phyloP scores from a whole-genome alignment of 2,888 invertebrate genomes.

The Exephanes ischioxanthus region DNA sequence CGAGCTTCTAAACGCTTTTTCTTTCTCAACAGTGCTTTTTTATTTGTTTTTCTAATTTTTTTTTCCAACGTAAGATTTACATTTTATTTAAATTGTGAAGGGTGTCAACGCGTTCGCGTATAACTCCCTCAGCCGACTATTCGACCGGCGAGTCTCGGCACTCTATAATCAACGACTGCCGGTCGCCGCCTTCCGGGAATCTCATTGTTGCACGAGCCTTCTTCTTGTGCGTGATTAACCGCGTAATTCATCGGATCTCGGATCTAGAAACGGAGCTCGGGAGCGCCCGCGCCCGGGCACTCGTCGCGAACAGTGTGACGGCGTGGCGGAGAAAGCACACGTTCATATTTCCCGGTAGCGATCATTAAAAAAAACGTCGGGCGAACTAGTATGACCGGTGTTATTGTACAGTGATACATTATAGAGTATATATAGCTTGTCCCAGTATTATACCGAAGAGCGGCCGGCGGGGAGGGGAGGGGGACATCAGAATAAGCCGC shows the following conservation, averaged over 20 bases:
- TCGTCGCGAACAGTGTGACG: slow-evolving; percentile 15
- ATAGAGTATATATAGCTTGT: slow-evolving; percentile 9
- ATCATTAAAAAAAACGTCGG: slow-evolving; percentile 44
- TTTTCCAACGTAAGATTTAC: too few species aligned
- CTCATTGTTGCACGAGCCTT: slow-evolving; percentile 53
- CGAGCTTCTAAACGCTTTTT: neutral
- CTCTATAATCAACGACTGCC: slow-evolving; percentile 2
- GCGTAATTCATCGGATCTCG: slow-evolving; percentile 58
- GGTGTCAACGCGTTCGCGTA: neutral
- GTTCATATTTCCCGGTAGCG: slow-evolving; percentile 59
- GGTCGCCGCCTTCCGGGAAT: slow-evolving; percentile 52
- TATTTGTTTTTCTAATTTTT: too few species aligned
- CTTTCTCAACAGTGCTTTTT: neutral
- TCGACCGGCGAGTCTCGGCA: slow-evolving; percentile 22
- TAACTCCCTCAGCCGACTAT: slow-evolving; percentile 12
- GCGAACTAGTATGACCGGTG: slow-evolving; percentile 45
- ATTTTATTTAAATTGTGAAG: neutral
- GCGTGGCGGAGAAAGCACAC: slow-evolving; percentile 62
- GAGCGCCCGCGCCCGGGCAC: neutral
- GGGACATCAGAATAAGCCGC: slow-evolving; percentile 8
- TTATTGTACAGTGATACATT: slow-evolving; percentile 30
- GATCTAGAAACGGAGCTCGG: slow-evolving; percentile 55
- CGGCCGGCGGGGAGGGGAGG: neutral
- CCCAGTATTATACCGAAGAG: neutral
- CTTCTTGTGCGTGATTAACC: slow-evolving; percentile 50